Base-by-base conservation (phyloP, 2,888 invertebrate species). In the Pristionchus exspectatus region DNA sequence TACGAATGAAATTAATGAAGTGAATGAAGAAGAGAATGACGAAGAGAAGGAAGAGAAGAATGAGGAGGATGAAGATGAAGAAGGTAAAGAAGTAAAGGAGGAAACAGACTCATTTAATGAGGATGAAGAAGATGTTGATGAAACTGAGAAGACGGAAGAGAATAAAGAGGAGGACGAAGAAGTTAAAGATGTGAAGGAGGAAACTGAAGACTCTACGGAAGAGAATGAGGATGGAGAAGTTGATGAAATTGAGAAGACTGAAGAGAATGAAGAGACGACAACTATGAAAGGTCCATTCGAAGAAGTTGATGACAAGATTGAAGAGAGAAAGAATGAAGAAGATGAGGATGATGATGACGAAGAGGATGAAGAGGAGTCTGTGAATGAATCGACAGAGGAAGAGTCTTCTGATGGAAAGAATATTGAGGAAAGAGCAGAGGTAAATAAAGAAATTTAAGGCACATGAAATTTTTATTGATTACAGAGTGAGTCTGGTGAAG, bases 141-240 rank as follows among this genome's bases (percentile, higher is more conserved):
- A 56, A 59, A 18, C 14, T 3, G 85, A 85, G 30, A 27, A 85
- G 24, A 44, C 30, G 9, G 56, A 85, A 30, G 27, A 85, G 44
- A 50, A 50, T 50, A 9, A 50, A 24, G 85, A 85, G 85, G 85
- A 85, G 30, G 56, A 59, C 14, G 56, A 85, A 59, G 85, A 85
- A 85, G 59, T 38, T 54, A 24, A 85, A 59, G 85, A 85, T 14
- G 30, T 24, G 18, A 59, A 16, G 7, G 85, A 56, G 12, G 59
- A 85, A 21, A 44, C 44, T 50, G 81, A 81, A 14, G 81, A 27
- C 1, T 18, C 30, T 7, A 16, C 7, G 14, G 81, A 38, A 44
- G 56, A 56, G 16, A n/a, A 27, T 38, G 86, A 86, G 44, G 63
- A 63, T 21, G 21, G 21, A 59, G 59, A 59, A 59, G 12, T 24